Evolutionary conservation across 2,797 vertebrate species (phyloP).

Genomic region (Pachyuromys duprasi): DNA sequence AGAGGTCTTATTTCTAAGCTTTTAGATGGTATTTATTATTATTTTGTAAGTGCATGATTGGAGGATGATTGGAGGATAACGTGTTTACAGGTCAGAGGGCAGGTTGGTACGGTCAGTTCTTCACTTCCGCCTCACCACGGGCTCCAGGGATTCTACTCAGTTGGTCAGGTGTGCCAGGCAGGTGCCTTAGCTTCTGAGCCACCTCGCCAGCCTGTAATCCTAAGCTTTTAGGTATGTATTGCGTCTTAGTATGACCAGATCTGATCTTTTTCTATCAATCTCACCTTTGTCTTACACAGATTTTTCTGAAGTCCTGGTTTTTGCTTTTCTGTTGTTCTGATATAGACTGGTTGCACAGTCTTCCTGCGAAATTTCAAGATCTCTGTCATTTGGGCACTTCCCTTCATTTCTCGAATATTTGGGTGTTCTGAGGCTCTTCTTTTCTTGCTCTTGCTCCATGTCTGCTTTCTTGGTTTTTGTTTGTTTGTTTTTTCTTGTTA

Average conservation of each 20-base stretch:
- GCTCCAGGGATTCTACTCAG: neutral
- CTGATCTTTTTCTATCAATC: neutral
- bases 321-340: neutral
- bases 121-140: neutral
- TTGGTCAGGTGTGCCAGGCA: neutral
- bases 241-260: neutral
- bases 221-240: neutral
- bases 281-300: constrained; percentile 8
- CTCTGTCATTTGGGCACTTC: neutral
- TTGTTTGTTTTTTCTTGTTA: neutral
- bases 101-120: neutral
- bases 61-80: too few relatives aligned
- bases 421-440: neutral
- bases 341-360: neutral
- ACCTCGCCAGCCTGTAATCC: neutral
- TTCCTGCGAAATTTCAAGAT: neutral
- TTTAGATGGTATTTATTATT: neutral
- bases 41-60: neutral
- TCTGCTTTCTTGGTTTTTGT: neutral
- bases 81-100: neutral
- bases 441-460: neutral
- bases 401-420: neutral
- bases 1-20: neutral
- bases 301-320: neutral
- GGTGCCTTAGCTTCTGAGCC: neutral